Conservation (phyloP, 92 coral and sea anemone species). For the Porites divaricata region DNA sequence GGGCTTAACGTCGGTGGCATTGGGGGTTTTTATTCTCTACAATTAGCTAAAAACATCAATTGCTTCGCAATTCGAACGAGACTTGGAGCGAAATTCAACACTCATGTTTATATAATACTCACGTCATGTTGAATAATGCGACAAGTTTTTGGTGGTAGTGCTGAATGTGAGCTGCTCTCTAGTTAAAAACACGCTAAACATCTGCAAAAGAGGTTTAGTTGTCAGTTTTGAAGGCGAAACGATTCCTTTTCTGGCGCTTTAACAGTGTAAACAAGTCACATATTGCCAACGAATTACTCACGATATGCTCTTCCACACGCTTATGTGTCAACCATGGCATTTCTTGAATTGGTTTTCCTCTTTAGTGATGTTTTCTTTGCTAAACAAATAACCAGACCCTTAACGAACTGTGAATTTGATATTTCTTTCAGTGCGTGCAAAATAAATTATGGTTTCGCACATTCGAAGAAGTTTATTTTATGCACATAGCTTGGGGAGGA, state of each 20-base stretch:
- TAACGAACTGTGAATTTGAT: slow-evolving; percentile 46
- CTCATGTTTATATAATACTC: slow-evolving; percentile 10
- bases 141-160: slow-evolving; percentile 13
- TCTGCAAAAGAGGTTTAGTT: neutral
- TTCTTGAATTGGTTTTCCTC: slow-evolving; percentile 15
- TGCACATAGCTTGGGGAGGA: slow-evolving; percentile 9
- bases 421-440: slow-evolving; percentile 27
- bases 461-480: slow-evolving; percentile 43
- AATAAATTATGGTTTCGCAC: slow-evolving; percentile 43
- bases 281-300: slow-evolving; percentile 65
- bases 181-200: neutral
- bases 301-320: slow-evolving; percentile 46
- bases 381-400: slow-evolving; percentile 39
- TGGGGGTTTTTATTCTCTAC: neutral
- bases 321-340: slow-evolving; percentile 53
- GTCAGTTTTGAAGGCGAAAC: neutral
- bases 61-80: neutral
- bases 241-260: neutral
- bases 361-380: slow-evolving; percentile 24
- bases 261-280: slow-evolving; percentile 53
- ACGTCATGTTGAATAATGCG: slow-evolving; percentile 25
- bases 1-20: neutral
- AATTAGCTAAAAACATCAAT: neutral
- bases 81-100: slow-evolving; percentile 11
- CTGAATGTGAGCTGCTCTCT: neutral